Evolutionary conservation across 2,888 invertebrate genomes (phyloP), one percentile per base, ranked within the genome.

Genomic region (Junonia oenone): DNA sequence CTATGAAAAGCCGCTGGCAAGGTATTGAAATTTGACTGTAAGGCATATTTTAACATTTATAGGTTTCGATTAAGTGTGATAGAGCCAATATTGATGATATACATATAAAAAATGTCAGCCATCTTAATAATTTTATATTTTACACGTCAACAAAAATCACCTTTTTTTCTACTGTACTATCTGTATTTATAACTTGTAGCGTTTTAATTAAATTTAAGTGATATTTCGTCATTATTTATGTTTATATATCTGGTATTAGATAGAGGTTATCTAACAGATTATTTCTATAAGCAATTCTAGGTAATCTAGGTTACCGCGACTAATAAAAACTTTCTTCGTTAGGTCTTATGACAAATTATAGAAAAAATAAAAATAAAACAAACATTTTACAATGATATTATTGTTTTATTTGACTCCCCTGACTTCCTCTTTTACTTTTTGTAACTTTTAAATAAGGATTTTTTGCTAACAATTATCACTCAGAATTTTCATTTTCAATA

Each of bases 341-440:
- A 52, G 45, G 13, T 51, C 40, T 31, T 31, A 33, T 33, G 43
- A 45, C 31, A 15, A 14, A 38, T 19, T 38, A 57, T 51, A 51
- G 17, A 51, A 13, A 45, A 35, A 51, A 45, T 55, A 51, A 55
- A 55, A n/a, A 46, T 29, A 22, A n/a, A 45, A 33, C 8, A 48
- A 51, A 19, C 45, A 33, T 55, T 58, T 55, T 58, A 55, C 40
- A 50, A 55, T 55, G 14, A 40, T 8, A 51, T 13, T 43, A 38
- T 54, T 55, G 54, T 54, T 58, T 58, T 31, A 58, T 52, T 49
- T 54, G n/a, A n/a, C 11, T 3, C n/a, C 13, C 6, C 1, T 6
- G 13, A 13, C 14, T 14, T 14, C 6, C 2, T 11, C 8, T 5
- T 2, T 2, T 29, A 29, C 27, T 27, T 8, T n/a, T n/a, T n/a